phyloP scores from a whole-genome alignment of 1,140 invertebrate genomes.

The Neoseiulus cucumeris region DNA sequence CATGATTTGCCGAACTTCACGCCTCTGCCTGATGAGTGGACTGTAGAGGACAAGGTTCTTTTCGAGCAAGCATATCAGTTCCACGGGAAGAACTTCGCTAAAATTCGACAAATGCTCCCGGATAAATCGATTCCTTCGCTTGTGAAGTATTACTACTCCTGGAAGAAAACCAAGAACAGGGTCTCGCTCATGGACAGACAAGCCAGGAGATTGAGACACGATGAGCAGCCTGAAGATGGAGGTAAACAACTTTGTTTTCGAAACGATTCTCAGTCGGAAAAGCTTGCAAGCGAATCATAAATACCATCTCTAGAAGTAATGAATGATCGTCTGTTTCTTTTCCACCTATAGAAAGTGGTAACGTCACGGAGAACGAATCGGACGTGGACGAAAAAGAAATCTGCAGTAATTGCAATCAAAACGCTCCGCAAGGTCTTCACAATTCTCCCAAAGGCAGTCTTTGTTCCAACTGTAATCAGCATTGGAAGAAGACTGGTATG shows the following conservation, averaged over 20 bases:
- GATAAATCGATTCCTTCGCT: conserved; percentile 88
- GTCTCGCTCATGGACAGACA: conserved; percentile 82
- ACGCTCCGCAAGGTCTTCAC: conserved; percentile 25
- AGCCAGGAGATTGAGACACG: conserved; percentile 42
- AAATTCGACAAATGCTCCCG: conserved; percentile 89
- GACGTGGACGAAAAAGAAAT: conserved; percentile 48
- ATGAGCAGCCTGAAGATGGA: conserved; percentile 32
- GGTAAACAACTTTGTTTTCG: conserved; percentile 14
- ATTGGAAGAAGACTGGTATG: conserved; percentile 46
- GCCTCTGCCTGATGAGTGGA: conserved; percentile 94
- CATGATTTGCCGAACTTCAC: conserved; percentile 88
- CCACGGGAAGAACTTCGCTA: conserved; percentile 91
- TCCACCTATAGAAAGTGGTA: conserved; percentile 53
- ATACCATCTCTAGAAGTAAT: conserved; percentile 12
- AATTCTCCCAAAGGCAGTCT: conserved; percentile 48
- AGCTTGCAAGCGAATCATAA: conserved; percentile 59
- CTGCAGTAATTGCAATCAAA: not conserved
- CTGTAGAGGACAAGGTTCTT: conserved; percentile 87
- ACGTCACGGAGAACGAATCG: conserved; percentile 54
- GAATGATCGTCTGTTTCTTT: too few relatives aligned
- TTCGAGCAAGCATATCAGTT: conserved; percentile 97
- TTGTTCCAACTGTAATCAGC: conserved; percentile 55
- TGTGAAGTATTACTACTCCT: conserved; percentile 94
- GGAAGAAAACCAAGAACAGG: conserved; percentile 82
- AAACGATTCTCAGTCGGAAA: conserved; percentile 46